These are phyloP conservation scores for Willowsia nigromaculata DNA, from an alignment of 2,888 invertebrate genomes.

Conservation along the genomic window DNA sequence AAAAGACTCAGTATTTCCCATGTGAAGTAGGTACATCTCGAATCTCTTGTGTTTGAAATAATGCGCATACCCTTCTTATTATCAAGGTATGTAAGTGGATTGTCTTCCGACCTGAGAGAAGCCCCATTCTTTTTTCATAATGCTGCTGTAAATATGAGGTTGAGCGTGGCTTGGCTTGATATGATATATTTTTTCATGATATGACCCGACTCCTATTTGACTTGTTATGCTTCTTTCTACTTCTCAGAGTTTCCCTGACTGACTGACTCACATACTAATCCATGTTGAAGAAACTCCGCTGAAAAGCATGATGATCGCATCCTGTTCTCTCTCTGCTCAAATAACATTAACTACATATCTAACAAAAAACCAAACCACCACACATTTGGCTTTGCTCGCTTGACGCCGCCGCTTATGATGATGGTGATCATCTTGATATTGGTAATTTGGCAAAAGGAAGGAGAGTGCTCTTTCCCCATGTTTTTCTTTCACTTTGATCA, in stretches of 20 bases:
- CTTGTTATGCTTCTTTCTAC: not conserved
- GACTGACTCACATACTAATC: constrained; percentile 20
- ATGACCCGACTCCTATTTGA: not conserved
- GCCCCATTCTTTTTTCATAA: not conserved
- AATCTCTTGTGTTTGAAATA: not conserved
- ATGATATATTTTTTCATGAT: not conserved
- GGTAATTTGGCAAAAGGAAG: constrained; percentile 11
- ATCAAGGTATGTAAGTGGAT: not conserved
- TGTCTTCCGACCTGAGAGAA: not conserved
- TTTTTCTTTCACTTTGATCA: not conserved
- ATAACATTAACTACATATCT: not conserved
- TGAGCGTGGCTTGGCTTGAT: not conserved
- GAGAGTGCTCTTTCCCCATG: constrained; percentile 12
- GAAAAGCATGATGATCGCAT: not conserved
- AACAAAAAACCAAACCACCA: not conserved
- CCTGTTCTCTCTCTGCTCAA: not conserved
- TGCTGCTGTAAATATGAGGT: not conserved
- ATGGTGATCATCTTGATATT: not conserved
- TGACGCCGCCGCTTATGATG: not conserved
- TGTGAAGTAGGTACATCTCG: not conserved
- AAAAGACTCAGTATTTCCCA: not conserved
- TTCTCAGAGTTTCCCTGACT: not conserved
- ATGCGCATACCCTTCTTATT: not conserved
- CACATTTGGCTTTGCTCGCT: not conserved
- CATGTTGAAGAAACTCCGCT: constrained; percentile 18